phyloP scores from a whole-genome alignment of 2,113 vertebrate species.

The Scytalopus superciliaris region DNA sequence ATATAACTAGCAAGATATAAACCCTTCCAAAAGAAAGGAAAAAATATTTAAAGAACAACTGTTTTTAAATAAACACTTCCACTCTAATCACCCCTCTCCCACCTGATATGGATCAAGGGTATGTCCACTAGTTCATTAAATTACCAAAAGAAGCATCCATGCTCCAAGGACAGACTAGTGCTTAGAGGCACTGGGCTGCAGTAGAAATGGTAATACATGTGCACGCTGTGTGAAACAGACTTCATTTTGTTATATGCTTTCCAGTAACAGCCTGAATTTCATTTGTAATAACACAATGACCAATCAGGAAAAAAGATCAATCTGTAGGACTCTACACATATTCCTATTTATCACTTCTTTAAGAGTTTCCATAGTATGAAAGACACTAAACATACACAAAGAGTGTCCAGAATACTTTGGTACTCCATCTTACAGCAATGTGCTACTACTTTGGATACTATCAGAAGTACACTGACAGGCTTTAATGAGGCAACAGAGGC shows the following conservation, averaged over 20 bases:
- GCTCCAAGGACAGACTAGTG: neutral
- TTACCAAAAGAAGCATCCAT: neutral
- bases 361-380: neutral
- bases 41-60: neutral
- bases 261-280: neutral
- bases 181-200: neutral
- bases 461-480: neutral
- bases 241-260: neutral
- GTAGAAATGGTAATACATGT: neutral
- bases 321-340: neutral
- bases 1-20: neutral
- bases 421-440: neutral
- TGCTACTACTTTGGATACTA: neutral
- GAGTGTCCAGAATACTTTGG: neutral
- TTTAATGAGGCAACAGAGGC: neutral
- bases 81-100: neutral
- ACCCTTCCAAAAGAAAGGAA: neutral
- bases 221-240: neutral
- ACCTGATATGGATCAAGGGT: neutral
- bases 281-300: neutral
- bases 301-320: neutral
- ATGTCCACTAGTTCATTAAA: neutral
- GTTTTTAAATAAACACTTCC: neutral
- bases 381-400: neutral
- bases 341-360: neutral